A percentile compares a stretch with the other conserved stretches of the same genome.
These are phyloP conservation scores for Microchrysa polita DNA, from an alignment of 2,888 invertebrate genomes.

Conservation along the genomic window DNA sequence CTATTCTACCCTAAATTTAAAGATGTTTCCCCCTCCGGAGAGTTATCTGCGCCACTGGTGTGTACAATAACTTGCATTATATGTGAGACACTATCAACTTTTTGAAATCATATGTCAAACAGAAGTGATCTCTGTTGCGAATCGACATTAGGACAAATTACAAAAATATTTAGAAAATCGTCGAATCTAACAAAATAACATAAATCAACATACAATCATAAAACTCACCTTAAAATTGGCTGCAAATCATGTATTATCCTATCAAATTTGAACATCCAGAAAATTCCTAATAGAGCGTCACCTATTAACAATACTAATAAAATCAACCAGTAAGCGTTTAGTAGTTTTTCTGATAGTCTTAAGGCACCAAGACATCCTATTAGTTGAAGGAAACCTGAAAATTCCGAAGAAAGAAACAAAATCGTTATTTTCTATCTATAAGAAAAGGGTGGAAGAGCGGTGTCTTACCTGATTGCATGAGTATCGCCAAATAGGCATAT, in stretches of 20 bases:
- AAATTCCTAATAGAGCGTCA: conserved; percentile 84
- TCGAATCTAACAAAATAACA: too few species aligned
- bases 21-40: too few species aligned
- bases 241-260: conserved; percentile 78
- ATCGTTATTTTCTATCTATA: not conserved
- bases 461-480: conserved; percentile 70
- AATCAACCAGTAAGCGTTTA: conserved; percentile 86
- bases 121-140: too few species aligned
- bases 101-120: too few species aligned
- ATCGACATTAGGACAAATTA: too few species aligned
- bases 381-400: conserved; percentile 71
- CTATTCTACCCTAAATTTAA: too few species aligned
- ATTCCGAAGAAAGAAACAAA: conserved; percentile 19
- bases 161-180: too few species aligned
- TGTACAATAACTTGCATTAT: too few species aligned
- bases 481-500: conserved; percentile 84
- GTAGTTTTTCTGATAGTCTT: conserved; percentile 79
- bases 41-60: too few species aligned
- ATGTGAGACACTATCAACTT: too few species aligned
- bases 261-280: conserved; percentile 85
- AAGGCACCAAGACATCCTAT: conserved; percentile 85
- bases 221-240: conserved; percentile 69
- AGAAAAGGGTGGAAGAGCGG: not conserved
- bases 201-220: too few species aligned
- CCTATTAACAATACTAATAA: conserved; percentile 82